Base-by-base conservation (phyloP, 2,797 vertebrate species). In the Phoebastria nigripes region DNA sequence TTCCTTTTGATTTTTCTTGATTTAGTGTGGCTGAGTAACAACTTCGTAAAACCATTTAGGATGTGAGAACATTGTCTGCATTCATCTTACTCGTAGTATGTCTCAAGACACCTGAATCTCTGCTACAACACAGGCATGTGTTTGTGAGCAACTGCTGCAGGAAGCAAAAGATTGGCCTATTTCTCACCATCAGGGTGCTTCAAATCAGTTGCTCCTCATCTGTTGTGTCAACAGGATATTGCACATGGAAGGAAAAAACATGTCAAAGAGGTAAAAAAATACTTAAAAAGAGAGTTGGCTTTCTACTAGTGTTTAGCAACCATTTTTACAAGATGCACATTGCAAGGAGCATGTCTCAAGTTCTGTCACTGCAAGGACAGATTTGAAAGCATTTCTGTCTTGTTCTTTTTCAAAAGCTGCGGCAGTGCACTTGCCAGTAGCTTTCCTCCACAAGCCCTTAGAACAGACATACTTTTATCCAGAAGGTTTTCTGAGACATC, bases 101-200 rank as follows among this genome's bases (percentile, higher is more conserved):
- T n/a, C n/a, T 51, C 54, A 56, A 44, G 66, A 74, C 12, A 78
- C 35, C 17, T 3, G 11, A 65, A 61, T 31, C 24, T 63, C 61
- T 72, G 20, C 20, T 54, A 18, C 31, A 65, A 29, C 20, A n/a
- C 6, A 72, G 12, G 37, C n/a, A 44, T 0, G 1, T 1, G 0
- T 26, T 71, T 46, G 59, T 9, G 39, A 79, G 54, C 12, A 47
- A 28, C 12, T 41, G 19, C n/a, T 65, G 25, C 44, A 65, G 17
- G 31, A 87, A 66, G 56, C 46, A 35, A 31, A 81, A 55, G 52
- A 56, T 3, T 29, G 17, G 20, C 61, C 49, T 28, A n/a, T 37
- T 83, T 65, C 26, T 42, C 41, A 78, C 47, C 51, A 55, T 21
- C 20, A 69, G 20, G 21, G 12, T 31, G 31, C 44, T 79, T 72